Conservation (phyloP, 2,797 vertebrate genomes). For the Ctenosaura bakeri region DNA sequence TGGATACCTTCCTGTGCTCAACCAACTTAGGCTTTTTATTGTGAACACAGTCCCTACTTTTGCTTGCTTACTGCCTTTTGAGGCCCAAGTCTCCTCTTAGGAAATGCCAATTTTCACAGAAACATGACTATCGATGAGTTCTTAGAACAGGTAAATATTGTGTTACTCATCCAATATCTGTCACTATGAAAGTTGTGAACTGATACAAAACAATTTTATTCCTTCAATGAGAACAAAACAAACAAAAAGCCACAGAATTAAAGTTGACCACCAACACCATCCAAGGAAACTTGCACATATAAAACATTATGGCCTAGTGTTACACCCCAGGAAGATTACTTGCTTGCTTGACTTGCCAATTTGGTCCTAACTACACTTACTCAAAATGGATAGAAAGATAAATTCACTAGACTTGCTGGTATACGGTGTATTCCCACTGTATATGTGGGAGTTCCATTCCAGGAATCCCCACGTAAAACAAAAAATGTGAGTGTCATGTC, state of each 20-base stretch:
- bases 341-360: not conserved
- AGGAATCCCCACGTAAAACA: no score
- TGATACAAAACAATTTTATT: not conserved
- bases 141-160: not conserved
- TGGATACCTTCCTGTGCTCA: constrained; percentile 43
- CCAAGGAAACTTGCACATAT: not conserved
- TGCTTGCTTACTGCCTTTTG: constrained; percentile 62
- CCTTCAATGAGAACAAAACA: not conserved
- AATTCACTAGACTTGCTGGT: not conserved
- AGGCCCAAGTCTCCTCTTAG: constrained; percentile 44
- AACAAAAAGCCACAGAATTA: not conserved
- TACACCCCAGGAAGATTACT: not conserved
- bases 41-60: constrained; percentile 34
- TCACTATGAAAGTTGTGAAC: not conserved
- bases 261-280: not conserved
- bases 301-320: not conserved
- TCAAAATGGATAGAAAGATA: not conserved
- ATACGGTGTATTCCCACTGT: not conserved
- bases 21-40: constrained; percentile 47
- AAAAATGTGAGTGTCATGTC: no score
- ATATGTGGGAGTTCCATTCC: no score
- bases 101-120: not conserved
- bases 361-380: not conserved
- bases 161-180: not conserved
- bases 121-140: not conserved